Percentiles rank a stretch among this genome's conserved stretches.
Evolutionary conservation across 2,797 vertebrate species (phyloP).

Genomic region (Monodelphis domestica): DNA sequence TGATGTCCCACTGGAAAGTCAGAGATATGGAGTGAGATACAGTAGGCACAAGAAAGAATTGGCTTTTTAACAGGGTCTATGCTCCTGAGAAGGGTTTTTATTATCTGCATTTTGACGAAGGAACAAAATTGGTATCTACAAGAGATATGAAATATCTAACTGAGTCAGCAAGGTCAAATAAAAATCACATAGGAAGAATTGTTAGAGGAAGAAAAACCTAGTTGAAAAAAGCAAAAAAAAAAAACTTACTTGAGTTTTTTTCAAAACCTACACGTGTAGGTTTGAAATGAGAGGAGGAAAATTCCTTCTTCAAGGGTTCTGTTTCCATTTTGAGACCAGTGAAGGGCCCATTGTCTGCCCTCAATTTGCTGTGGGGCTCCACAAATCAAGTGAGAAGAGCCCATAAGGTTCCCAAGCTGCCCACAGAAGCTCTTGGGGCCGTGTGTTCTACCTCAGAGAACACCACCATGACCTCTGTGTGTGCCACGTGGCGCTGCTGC

Average conservation of each 20-base stretch:
- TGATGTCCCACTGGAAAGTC: constrained; percentile 34
- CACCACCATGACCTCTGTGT: constrained; percentile 75
- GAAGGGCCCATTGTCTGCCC: constrained; percentile 67
- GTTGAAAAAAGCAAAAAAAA: constrained; percentile 66
- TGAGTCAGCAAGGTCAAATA: constrained; percentile 47
- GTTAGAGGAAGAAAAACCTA: constrained; percentile 74
- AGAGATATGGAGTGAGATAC: neutral
- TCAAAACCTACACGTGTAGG: constrained; percentile 73
- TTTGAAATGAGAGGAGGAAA: constrained; percentile 64
- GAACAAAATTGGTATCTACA: constrained; percentile 26
- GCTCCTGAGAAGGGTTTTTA: neutral
- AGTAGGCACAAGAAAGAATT: constrained; percentile 45
- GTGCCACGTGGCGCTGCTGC: constrained; percentile 44
- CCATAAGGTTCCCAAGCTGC: constrained; percentile 70
- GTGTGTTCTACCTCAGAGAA: constrained; percentile 48
- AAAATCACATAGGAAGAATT: constrained; percentile 61
- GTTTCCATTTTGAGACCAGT: constrained; percentile 80
- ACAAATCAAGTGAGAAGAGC: constrained; percentile 62
- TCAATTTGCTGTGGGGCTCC: constrained; percentile 49
- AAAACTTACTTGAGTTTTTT: constrained; percentile 80
- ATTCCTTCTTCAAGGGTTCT: constrained; percentile 73
- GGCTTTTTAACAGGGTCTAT: constrained; percentile 42
- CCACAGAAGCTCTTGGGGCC: constrained; percentile 54
- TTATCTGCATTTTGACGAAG: constrained; percentile 30
- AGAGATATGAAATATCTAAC: constrained; percentile 34